Evolutionary conservation across 2,888 invertebrate genomes (phyloP).

Genomic region (Drosophila pseudotalamancana): DNA sequence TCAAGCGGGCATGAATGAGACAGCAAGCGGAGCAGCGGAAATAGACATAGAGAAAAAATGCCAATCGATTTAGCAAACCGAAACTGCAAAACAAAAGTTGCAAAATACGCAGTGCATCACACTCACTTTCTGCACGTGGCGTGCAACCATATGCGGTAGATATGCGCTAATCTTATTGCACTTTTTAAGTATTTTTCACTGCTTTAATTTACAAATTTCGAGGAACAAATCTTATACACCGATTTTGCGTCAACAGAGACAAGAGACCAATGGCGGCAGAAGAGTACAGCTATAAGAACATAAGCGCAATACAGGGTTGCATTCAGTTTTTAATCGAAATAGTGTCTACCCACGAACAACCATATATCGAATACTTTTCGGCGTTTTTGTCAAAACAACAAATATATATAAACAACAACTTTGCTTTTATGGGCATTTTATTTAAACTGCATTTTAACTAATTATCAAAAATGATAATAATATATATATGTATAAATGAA

Average conservation of each 20-base stretch:
- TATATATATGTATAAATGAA: too few species aligned
- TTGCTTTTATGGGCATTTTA: too few species aligned
- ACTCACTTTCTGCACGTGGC: constrained; percentile 30
- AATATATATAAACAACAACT: too few species aligned
- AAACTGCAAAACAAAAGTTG: constrained; percentile 38
- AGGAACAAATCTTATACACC: constrained; percentile 38
- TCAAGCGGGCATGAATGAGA: constrained; percentile 47
- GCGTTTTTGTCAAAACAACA: neutral
- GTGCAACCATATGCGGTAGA: constrained; percentile 17
- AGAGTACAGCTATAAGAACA: constrained; percentile 50
- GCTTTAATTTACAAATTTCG: constrained; percentile 18
- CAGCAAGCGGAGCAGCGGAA: constrained; percentile 48
- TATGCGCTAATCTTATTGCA: constrained; percentile 13
- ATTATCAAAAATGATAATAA: too few species aligned
- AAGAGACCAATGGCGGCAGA: constrained; percentile 68
- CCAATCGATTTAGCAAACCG: constrained; percentile 72
- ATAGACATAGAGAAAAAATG: constrained; percentile 77
- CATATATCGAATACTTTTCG: constrained; percentile 29
- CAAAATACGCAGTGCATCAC: constrained; percentile 14
- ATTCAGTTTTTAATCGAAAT: constrained; percentile 9
- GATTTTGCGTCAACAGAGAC: constrained; percentile 63
- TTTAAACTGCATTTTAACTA: too few species aligned
- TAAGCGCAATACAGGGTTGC: constrained; percentile 9
- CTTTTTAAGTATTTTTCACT: constrained; percentile 17
- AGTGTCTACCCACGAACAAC: neutral